phyloP scores from a whole-genome alignment of 1,140 invertebrate species.

The Atta texana region DNA sequence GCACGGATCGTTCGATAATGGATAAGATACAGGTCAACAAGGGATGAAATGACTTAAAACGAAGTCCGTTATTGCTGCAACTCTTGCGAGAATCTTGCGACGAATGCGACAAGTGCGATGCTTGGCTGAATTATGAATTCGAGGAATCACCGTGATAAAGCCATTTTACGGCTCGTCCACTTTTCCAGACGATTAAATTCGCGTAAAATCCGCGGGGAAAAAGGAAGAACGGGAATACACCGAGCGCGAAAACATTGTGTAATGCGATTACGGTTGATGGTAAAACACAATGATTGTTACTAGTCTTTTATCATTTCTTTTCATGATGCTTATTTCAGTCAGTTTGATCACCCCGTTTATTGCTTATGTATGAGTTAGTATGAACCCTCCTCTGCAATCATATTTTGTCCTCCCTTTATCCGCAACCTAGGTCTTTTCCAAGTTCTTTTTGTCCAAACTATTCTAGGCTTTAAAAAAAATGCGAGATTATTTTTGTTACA shows the following conservation, averaged over 20 bases:
- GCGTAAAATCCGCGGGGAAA: background rate
- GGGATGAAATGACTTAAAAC: constrained; percentile 51
- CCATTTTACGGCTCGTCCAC: constrained; percentile 52
- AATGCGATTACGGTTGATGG: background rate
- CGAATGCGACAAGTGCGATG: constrained; percentile 47
- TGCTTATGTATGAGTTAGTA: background rate
- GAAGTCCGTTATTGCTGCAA: constrained; percentile 43
- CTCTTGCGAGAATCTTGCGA: constrained; percentile 39
- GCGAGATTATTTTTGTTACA: no score
- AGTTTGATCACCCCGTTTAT: constrained; percentile 1
- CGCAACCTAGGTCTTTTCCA: no score
- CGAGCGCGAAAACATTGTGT: background rate
- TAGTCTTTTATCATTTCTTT: background rate
- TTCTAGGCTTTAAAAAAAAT: no score
- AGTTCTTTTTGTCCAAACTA: no score
- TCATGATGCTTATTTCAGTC: background rate
- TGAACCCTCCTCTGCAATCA: no score
- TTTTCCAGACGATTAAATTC: constrained; percentile 61
- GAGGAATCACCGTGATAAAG: constrained; percentile 15
- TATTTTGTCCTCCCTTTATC: no score
- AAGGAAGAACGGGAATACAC: constrained; percentile 12
- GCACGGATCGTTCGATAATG: background rate
- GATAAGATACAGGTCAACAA: background rate
- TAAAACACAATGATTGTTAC: background rate
- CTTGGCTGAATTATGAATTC: constrained; percentile 70